Evolutionary conservation across 2,888 invertebrate species (phyloP).

Genomic region (Anthoptus insignis): DNA sequence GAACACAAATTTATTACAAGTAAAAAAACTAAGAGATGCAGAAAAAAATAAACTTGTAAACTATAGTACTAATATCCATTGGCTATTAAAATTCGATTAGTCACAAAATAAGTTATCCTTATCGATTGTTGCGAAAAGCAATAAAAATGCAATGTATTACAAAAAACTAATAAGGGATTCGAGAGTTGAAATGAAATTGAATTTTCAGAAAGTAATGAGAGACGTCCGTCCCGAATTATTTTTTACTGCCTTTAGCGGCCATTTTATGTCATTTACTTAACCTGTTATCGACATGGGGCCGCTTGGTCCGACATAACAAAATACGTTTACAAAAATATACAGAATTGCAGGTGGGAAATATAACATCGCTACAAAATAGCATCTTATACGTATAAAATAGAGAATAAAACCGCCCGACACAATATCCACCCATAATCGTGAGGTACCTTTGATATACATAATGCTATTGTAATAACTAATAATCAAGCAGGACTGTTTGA

Average conservation of each 20-base stretch:
- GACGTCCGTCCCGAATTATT: conserved; percentile 66
- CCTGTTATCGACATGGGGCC: conserved; percentile 71
- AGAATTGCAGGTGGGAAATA: conserved; percentile 15
- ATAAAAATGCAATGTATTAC: conserved; percentile 53
- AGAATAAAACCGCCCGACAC: conserved; percentile 15
- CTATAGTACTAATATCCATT: background rate
- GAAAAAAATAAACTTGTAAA: background rate
- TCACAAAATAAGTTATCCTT: conserved; percentile 35
- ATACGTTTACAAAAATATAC: conserved; percentile 45
- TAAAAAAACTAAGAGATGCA: too few species aligned
- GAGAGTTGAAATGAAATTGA: conserved; percentile 71
- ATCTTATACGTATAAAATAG: background rate
- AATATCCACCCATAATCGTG: conserved; percentile 37
- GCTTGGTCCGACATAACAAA: conserved; percentile 59
- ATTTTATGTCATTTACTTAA: conserved; percentile 81
- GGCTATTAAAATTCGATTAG: conserved; percentile 28
- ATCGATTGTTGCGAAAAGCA: conserved; percentile 55
- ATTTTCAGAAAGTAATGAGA: conserved; percentile 71
- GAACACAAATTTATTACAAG: too few species aligned
- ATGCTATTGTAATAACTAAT: conserved; percentile 70
- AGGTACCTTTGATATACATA: conserved; percentile 58
- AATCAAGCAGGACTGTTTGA: conserved; percentile 67
- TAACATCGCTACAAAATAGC: conserved; percentile 4
- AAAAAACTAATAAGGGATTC: conserved; percentile 54
- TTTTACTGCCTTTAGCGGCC: conserved; percentile 67